Base-by-base conservation (phyloP, 2,113 vertebrate genomes). In the Eulemur rufifrons region DNA sequence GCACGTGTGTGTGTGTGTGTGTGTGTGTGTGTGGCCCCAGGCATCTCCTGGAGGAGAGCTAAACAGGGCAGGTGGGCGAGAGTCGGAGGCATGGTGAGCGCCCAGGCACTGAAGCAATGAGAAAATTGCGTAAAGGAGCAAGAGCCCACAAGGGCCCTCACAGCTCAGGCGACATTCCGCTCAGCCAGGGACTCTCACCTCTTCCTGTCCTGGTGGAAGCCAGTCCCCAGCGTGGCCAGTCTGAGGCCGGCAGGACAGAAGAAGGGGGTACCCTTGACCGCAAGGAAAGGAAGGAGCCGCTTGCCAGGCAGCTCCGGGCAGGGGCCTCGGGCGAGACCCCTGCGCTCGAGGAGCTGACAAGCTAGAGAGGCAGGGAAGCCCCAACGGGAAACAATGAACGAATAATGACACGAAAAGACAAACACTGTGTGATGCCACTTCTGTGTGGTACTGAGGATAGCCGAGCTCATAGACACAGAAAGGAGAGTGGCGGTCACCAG, bases 131-230 rank as follows among this genome's bases (percentile, higher is more conserved):
- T 1, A 17, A 68, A 73, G 21, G 17, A 34, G 18, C 25, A 45
- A 74, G 6, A 56, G 25, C 54, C 45, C 34, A 45, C 15, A 59
- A 34, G 39, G 59, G 11, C n/a, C n/a, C 27, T 52, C 20, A 29
- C 15, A 39, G n/a, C 17, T 4, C 15, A 1, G 54, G n/a, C n/a
- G 8, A 23, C 2, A 3, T 59, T 73, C 3, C 5, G 6, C 7
- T 81, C 56, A 39, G n/a, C 1, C 37, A 5, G 45, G 45, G 9
- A 64, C 1, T 20, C 47, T 47, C 34, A 13, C 6, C 23, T 63
- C 45, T 29, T 56, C 50, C 17, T 13, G 0, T 12, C 1, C 2
- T 23, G 29, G 25, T 29, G 8, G 42, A 91, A 80, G n/a, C 52
- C 63, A 3, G 11, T 25, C n/a, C 45, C 45, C 61, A n/a, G 23